Percentiles rank a stretch among this genome's conserved stretches.
Evolutionary conservation across 2,113 vertebrate species (phyloP).

Genomic region (Parus major): DNA sequence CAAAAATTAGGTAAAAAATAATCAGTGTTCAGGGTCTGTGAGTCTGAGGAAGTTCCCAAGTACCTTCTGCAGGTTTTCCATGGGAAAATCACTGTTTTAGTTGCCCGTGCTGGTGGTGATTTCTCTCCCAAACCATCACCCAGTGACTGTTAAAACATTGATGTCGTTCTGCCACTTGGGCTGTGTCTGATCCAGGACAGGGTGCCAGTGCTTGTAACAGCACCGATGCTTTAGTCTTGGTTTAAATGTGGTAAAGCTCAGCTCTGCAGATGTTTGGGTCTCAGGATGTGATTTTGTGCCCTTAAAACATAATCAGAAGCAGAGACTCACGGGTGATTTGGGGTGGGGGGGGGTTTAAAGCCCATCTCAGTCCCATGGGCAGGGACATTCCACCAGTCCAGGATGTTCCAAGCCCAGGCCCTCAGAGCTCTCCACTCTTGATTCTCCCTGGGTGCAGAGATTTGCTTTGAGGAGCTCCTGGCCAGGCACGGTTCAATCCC

Average conservation of each 20-base stretch:
- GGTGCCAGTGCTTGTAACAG: neutral
- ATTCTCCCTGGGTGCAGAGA: neutral
- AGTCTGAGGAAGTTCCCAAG: neutral
- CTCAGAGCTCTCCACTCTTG: fast-evolving
- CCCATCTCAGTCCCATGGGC: neutral
- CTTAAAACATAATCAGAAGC: fast-evolving
- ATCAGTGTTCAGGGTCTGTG: neutral
- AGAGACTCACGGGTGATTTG: neutral
- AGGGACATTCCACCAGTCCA: neutral
- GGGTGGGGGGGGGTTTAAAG: neutral
- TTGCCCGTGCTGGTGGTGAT: neutral
- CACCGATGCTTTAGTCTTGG: neutral
- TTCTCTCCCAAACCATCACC: neutral
- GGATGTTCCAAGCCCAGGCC: too few relatives aligned
- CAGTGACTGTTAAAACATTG: neutral
- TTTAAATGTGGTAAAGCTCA: neutral
- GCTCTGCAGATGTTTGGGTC: neutral
- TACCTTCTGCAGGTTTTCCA: neutral
- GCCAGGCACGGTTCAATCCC: neutral
- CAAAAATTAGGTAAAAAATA: neutral
- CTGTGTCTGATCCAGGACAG: neutral
- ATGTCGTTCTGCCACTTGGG: neutral
- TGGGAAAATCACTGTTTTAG: neutral
- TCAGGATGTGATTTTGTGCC: neutral
- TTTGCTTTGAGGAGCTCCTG: neutral